Percentiles rank a stretch among this genome's conserved stretches.
phyloP scores from a whole-genome alignment of 2,113 vertebrate species.

The Epinephelus cyanopodus region DNA sequence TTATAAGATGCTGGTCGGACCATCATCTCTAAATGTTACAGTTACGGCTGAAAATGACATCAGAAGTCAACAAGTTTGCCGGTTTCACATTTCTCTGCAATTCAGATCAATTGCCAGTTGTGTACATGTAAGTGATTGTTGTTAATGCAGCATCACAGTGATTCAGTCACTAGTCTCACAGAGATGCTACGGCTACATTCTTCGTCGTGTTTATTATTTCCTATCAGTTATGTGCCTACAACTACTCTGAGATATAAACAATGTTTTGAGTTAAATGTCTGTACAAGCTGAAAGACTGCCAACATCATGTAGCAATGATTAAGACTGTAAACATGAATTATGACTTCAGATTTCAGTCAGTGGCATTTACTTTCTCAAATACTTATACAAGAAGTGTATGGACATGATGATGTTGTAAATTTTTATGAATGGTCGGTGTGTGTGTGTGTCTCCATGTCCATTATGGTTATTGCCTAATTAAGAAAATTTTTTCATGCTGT shows the following conservation, averaged over 20 bases:
- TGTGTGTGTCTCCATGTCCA: not conserved
- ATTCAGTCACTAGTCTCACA: too few relatives aligned
- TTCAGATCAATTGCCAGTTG: too few relatives aligned
- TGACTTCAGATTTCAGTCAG: not conserved
- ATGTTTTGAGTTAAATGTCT: not conserved
- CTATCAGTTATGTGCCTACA: not conserved
- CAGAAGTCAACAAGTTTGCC: too few relatives aligned
- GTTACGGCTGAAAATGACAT: too few relatives aligned
- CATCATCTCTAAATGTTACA: too few relatives aligned
- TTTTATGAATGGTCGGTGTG: not conserved
- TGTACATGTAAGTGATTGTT: too few relatives aligned
- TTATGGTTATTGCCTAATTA: constrained; percentile 1
- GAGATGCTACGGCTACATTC: too few relatives aligned
- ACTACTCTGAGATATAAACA: not conserved
- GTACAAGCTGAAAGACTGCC: not conserved
- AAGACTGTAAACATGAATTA: not conserved
- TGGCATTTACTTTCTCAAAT: not conserved
- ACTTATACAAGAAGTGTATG: not conserved
- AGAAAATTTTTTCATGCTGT: not conserved
- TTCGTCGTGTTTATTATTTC: not conserved
- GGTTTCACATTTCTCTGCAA: too few relatives aligned
- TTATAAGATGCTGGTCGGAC: too few relatives aligned
- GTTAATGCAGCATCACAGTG: too few relatives aligned
- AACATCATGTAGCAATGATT: not conserved
- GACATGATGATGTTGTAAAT: not conserved